phyloP scores from a whole-genome alignment of 2,113 vertebrate genomes.

The Myotis davidii region DNA sequence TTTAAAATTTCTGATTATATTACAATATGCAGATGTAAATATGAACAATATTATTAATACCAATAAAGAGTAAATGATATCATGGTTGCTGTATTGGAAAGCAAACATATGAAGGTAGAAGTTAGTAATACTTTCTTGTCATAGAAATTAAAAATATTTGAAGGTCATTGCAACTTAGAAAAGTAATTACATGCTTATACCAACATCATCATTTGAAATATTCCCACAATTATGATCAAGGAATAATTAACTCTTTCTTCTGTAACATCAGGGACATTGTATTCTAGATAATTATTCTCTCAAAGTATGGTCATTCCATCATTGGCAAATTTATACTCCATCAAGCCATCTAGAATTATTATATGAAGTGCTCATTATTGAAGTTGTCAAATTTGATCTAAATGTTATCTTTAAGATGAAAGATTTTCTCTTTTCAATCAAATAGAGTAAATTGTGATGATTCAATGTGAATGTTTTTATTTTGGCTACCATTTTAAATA shows the following conservation, averaged over 20 bases:
- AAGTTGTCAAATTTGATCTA: slow-evolving; percentile 68
- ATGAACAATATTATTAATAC: not conserved
- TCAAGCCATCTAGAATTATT: slow-evolving; percentile 57
- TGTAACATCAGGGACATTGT: not conserved
- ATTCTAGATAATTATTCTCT: not conserved
- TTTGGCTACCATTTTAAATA: slow-evolving; percentile 55
- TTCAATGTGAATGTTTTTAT: slow-evolving; percentile 56
- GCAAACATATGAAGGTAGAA: not conserved
- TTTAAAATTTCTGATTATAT: not conserved
- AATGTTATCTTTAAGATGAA: slow-evolving; percentile 63
- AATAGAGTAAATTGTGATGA: slow-evolving; percentile 34
- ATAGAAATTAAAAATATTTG: not conserved
- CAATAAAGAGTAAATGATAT: not conserved
- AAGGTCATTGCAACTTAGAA: not conserved
- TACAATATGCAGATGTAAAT: not conserved
- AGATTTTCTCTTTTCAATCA: slow-evolving; percentile 61
- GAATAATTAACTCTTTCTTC: slow-evolving; percentile 28
- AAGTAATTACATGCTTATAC: not conserved
- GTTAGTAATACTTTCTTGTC: not conserved
- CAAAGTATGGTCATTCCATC: slow-evolving; percentile 2
- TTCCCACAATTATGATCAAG: not conserved
- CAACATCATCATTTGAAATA: not conserved
- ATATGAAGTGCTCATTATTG: slow-evolving; percentile 44
- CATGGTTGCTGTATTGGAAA: not conserved
- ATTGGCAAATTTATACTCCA: not conserved